These are phyloP conservation scores for Oostethus manadensis DNA, from an alignment of 2,113 vertebrate species.

Conservation along the genomic window DNA sequence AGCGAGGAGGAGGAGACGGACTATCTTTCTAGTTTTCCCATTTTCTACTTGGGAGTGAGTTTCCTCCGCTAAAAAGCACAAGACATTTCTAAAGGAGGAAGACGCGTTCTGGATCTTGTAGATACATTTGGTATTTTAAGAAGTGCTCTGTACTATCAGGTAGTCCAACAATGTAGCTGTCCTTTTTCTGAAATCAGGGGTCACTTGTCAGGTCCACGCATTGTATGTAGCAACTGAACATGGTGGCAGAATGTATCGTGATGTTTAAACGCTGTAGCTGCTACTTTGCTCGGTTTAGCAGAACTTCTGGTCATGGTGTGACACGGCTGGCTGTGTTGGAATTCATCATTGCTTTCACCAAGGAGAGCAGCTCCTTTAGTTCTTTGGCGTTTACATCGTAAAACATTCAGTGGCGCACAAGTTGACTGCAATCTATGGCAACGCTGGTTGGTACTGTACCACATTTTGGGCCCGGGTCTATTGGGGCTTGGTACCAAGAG, in stretches of 20 bases:
- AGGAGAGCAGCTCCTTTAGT: neutral
- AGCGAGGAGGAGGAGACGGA: slow-evolving; percentile 23
- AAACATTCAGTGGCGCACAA: too few relatives aligned
- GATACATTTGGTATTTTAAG: slow-evolving; percentile 48
- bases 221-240: slow-evolving; percentile 67
- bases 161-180: slow-evolving; percentile 67
- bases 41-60: slow-evolving; percentile 44
- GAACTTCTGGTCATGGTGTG: neutral
- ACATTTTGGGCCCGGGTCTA: too few relatives aligned
- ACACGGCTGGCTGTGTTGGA: slow-evolving; percentile 10
- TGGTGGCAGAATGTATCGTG: slow-evolving; percentile 34
- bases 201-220: slow-evolving; percentile 41
- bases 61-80: slow-evolving; percentile 65
- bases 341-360: neutral
- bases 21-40: slow-evolving; percentile 36
- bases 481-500: too few relatives aligned
- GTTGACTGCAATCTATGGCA: too few relatives aligned
- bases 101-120: slow-evolving; percentile 44
- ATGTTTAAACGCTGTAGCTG: slow-evolving; percentile 40
- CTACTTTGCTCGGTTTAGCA: slow-evolving; percentile 22
- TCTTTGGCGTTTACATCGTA: too few relatives aligned
- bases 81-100: slow-evolving; percentile 46
- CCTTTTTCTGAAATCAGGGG: slow-evolving; percentile 52
- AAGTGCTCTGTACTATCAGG: slow-evolving; percentile 52
- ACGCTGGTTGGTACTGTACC: too few relatives aligned